Conservation (phyloP, 2,888 invertebrate species). For the Macrosiphum euphorbiae region DNA sequence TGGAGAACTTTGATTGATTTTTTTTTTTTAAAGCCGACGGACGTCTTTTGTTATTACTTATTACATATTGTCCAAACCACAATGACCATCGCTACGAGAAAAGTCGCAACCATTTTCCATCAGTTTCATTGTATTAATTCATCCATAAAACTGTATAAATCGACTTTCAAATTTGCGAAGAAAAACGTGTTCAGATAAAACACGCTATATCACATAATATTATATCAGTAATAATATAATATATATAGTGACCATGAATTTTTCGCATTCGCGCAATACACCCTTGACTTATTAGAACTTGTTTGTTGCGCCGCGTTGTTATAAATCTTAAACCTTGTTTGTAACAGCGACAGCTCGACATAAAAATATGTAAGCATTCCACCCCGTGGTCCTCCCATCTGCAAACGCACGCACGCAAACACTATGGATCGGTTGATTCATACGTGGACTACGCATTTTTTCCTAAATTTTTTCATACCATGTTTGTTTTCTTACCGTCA, state of each 20-base stretch:
- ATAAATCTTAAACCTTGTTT: conserved; percentile 46
- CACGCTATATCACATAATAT: background rate
- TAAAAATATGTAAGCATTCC: conserved; percentile 18
- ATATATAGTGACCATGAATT: conserved; percentile 49
- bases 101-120: background rate
- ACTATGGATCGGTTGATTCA: background rate
- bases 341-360: conserved; percentile 4
- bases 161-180: background rate
- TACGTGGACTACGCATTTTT: background rate
- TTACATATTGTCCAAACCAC: background rate
- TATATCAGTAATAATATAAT: conserved; percentile 11
- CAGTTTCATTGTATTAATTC: background rate
- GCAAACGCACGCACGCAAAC: background rate
- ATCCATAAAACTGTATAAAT: background rate
- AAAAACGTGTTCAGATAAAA: background rate
- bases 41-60: background rate
- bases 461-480: background rate
- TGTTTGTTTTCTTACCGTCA: background rate
- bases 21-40: background rate
- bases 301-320: conserved; percentile 47
- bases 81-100: background rate
- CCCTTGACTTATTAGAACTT: conserved; percentile 59
- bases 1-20: background rate
- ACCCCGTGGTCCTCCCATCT: conserved; percentile 16
- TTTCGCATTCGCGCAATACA: conserved; percentile 49